These are phyloP conservation scores for Dipodomys ordii DNA, from an alignment of 2,113 vertebrate genomes.

Conservation along the genomic window DNA sequence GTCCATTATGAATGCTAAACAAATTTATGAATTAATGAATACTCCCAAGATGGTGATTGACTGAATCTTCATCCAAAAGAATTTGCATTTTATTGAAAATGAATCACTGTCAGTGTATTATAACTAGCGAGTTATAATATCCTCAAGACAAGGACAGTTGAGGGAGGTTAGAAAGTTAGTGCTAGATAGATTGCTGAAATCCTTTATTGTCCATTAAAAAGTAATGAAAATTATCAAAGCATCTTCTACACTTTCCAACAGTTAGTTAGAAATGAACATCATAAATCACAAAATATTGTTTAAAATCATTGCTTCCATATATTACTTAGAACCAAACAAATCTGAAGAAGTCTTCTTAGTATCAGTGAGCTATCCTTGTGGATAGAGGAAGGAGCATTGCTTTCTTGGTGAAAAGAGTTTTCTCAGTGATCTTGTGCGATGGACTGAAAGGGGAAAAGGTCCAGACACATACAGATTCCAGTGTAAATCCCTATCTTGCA, in stretches of 20 bases:
- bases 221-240: background rate
- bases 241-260: background rate
- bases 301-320: background rate
- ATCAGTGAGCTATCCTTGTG: background rate
- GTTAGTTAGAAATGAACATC: background rate
- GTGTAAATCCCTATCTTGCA: no score
- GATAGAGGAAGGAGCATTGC: background rate
- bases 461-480: fast-evolving
- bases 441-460: background rate
- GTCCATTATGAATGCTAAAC: background rate
- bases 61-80: background rate
- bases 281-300: background rate
- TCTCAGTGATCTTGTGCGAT: background rate
- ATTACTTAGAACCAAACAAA: background rate
- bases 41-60: background rate
- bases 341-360: background rate
- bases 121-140: background rate
- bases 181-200: background rate
- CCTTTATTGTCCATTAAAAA: background rate
- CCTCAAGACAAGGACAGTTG: background rate
- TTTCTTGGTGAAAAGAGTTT: background rate
- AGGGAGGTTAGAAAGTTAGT: background rate
- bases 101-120: background rate
- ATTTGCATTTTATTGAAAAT: background rate
- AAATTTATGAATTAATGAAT: background rate